These are phyloP conservation scores for Xenopus laevis DNA, from an alignment of 2,113 vertebrate genomes.

Conservation along the genomic window DNA sequence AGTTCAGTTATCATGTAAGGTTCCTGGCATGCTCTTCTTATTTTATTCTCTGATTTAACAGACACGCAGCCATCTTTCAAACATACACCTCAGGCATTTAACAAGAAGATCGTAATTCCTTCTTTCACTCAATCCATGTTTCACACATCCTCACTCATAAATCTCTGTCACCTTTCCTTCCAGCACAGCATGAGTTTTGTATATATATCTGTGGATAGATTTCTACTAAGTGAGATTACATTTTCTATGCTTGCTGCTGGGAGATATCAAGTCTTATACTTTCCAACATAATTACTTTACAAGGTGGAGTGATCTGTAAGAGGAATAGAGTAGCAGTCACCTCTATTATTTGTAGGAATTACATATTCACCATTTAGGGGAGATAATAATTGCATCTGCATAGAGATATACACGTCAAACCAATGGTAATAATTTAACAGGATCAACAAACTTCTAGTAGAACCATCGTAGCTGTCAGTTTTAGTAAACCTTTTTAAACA, in stretches of 20 bases:
- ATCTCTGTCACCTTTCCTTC: slow-evolving; percentile 19
- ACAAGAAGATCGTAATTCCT: slow-evolving; percentile 28
- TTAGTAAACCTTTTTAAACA: no score
- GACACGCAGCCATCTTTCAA: slow-evolving; percentile 24
- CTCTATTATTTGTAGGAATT: no score
- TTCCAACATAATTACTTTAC: not conserved
- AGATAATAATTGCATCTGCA: not conserved
- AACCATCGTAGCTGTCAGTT: no score
- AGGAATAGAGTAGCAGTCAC: not conserved
- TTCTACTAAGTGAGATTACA: not conserved
- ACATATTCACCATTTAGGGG: not conserved
- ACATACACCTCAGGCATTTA: slow-evolving; percentile 25
- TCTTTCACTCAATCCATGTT: slow-evolving; percentile 29
- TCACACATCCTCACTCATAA: slow-evolving; percentile 16
- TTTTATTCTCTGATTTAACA: slow-evolving; percentile 3
- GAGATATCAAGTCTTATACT: not conserved
- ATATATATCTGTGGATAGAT: slow-evolving; percentile 18
- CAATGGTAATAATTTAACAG: no score
- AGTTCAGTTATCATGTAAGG: slow-evolving; percentile 4
- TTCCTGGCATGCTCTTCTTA: slow-evolving; percentile 1
- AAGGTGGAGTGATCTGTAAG: not conserved
- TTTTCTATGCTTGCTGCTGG: slow-evolving; percentile 5
- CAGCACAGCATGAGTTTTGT: not conserved
- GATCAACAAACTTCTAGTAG: no score
- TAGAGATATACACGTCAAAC: no score